phyloP scores from a whole-genome alignment of 2,888 invertebrate genomes.

The Pristionchus fissidentatus region DNA sequence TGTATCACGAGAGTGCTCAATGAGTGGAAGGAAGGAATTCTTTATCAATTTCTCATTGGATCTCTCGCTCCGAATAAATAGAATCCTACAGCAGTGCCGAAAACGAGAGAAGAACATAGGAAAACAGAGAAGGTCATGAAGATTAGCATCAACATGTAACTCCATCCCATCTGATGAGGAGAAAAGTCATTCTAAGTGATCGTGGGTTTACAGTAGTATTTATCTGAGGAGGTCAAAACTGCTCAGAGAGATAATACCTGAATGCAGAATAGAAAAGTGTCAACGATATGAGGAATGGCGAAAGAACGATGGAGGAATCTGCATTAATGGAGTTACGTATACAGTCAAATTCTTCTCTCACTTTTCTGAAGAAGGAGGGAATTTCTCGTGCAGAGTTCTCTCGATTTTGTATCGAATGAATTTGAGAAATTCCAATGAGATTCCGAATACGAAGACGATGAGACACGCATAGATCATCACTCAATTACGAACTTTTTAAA shows the following conservation, averaged over 20 bases:
- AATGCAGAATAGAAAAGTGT: not conserved
- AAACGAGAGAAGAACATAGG: constrained; percentile 65
- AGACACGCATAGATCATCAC: constrained; percentile 67
- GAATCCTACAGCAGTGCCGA: constrained; percentile 65
- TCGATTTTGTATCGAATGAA: constrained; percentile 60
- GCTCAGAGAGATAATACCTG: constrained; percentile 35
- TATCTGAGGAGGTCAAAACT: constrained; percentile 2
- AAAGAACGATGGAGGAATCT: not conserved
- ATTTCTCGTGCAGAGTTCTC: not conserved
- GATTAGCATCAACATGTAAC: constrained; percentile 71
- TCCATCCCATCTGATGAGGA: constrained; percentile 52
- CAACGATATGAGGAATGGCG: constrained; percentile 1
- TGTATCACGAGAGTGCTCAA: not conserved
- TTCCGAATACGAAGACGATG: constrained; percentile 61
- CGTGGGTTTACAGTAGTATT: too few relatives aligned
- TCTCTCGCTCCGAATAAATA: constrained; percentile 64
- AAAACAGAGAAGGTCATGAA: constrained; percentile 75
- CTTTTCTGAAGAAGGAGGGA: not conserved
- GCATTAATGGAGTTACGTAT: constrained; percentile 38
- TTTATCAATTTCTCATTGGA: not conserved
- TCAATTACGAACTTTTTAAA: constrained; percentile 50
- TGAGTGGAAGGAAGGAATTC: not conserved
- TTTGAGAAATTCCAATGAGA: constrained; percentile 67
- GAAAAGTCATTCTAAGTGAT: not conserved
- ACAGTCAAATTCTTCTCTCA: not conserved